phyloP scores from a whole-genome alignment of 2,888 invertebrate genomes.

The Caenorhabditis sp. region DNA sequence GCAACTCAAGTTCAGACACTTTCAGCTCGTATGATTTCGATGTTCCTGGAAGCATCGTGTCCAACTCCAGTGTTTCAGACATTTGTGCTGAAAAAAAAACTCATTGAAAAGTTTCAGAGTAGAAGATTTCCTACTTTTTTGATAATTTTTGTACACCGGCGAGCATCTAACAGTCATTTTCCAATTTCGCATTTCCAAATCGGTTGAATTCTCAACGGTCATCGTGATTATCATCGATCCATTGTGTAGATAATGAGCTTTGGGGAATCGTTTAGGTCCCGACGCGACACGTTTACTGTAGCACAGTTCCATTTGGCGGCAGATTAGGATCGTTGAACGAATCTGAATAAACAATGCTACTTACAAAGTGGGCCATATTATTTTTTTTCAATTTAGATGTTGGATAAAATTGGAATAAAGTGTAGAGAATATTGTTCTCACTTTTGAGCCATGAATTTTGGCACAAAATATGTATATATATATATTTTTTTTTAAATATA shows the following conservation, averaged over 20 bases:
- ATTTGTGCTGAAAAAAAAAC: background rate
- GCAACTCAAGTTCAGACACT: slow-evolving; percentile 6
- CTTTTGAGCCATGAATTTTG: too few relatives aligned
- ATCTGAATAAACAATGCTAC: slow-evolving; percentile 31
- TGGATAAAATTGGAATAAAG: too few relatives aligned
- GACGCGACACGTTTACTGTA: slow-evolving; percentile 11
- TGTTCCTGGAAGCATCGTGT: slow-evolving; percentile 13
- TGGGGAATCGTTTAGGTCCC: background rate
- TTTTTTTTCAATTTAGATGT: too few relatives aligned
- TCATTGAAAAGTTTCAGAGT: background rate
- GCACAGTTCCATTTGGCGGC: slow-evolving; percentile 38
- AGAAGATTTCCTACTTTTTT: background rate
- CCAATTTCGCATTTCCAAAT: slow-evolving; percentile 21
- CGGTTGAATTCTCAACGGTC: slow-evolving; percentile 25
- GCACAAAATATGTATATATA: too few relatives aligned
- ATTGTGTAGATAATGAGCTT: slow-evolving; percentile 21
- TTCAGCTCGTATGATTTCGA: slow-evolving; percentile 18
- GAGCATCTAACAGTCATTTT: slow-evolving; percentile 1
- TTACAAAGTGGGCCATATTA: too few relatives aligned
- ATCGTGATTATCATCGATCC: slow-evolving; percentile 13
- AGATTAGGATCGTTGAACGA: slow-evolving; percentile 17
- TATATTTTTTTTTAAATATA: background rate
- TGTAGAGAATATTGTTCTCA: too few relatives aligned
- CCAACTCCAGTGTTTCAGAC: slow-evolving; percentile 23
- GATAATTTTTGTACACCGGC: background rate